Evolutionary conservation across 2,888 invertebrate genomes (phyloP), one percentile per base, ranked within the genome.

Genomic region (Melieria omissa): DNA sequence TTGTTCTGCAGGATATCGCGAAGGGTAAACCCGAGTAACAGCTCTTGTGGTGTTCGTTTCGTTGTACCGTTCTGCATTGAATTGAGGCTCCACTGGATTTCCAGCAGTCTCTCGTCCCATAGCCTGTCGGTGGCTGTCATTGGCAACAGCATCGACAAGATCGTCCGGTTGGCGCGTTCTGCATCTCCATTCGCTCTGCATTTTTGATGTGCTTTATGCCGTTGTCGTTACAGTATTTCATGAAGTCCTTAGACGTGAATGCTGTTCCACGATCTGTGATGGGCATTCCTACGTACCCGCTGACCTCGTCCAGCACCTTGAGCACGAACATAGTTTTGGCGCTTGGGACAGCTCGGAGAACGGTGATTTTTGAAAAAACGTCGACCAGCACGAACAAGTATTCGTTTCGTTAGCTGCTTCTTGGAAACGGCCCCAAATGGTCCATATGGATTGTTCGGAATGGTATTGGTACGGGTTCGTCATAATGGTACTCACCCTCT

Each of bases 191-290:
- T 78, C 1, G 77, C 76, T 73, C 80, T 72, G 79, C 78, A 66
- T 75, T 78, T 63, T 77, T 67, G 0, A 81, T 69, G 61, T 80
- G 80, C 58, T 77, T 67, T 5, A 82, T 77, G 6, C 73, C 70
- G 47, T 77, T 70, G 4, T 71, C 57, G 3, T 64, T 49, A 61
- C 77, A 78, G 65, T 76, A 79, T n/a, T 60, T 61, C 57, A 75
- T 64, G 60, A 81, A 80, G 8, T 58, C 69, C n/a, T 75, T 68
- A 0, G 80, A 76, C 0, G 77, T 79, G 68, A 74, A 80, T 3
- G 79, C 77, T 0, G 79, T 76, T 3, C 80, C 81, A 14, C 79
- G 70, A 71, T 83, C 81, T 14, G 74, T 75, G 42, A 82, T 73
- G n/a, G n/a, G n/a, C n/a, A n/a, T n/a, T n/a, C n/a, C n/a, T n/a